phyloP scores from a whole-genome alignment of 2,797 vertebrate species.

The Benthosema pterotum region DNA sequence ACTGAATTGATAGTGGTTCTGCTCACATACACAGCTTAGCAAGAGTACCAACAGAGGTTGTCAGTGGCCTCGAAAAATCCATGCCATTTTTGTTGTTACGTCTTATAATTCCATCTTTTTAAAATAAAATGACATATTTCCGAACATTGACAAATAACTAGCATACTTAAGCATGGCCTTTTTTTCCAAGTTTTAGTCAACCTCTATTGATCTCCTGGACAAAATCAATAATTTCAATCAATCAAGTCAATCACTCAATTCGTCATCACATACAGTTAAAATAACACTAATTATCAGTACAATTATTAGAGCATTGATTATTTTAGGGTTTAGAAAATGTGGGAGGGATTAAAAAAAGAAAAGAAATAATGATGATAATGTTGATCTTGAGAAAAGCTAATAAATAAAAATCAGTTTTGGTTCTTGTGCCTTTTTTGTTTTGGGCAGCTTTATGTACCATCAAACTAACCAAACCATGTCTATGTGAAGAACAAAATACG shows the following conservation, averaged over 20 bases:
- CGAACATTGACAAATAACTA: too few relatives aligned
- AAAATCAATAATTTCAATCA: slow-evolving; percentile 9
- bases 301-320: slow-evolving; percentile 61
- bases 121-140: too few relatives aligned
- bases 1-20: slow-evolving; percentile 43
- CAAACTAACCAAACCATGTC: background rate
- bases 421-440: slow-evolving; percentile 64
- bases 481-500: background rate
- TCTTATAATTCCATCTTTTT: too few relatives aligned
- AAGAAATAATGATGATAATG: slow-evolving; percentile 47
- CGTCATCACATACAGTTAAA: slow-evolving; percentile 39
- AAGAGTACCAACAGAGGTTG: slow-evolving; percentile 46
- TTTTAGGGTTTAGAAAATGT: slow-evolving; percentile 41
- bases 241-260: slow-evolving; percentile 31
- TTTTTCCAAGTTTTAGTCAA: slow-evolving; percentile 19
- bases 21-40: background rate
- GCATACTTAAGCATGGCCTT: too few relatives aligned
- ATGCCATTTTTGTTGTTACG: background rate
- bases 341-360: background rate
- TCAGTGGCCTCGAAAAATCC: slow-evolving; percentile 8
- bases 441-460: slow-evolving; percentile 7
- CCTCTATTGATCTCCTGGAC: slow-evolving; percentile 33
- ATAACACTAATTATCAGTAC: slow-evolving; percentile 52
- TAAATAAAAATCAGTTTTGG: slow-evolving; percentile 66
- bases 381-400: slow-evolving; percentile 61